Conservation (phyloP, 2,797 vertebrate species). For the Phalloptychus januarius region DNA sequence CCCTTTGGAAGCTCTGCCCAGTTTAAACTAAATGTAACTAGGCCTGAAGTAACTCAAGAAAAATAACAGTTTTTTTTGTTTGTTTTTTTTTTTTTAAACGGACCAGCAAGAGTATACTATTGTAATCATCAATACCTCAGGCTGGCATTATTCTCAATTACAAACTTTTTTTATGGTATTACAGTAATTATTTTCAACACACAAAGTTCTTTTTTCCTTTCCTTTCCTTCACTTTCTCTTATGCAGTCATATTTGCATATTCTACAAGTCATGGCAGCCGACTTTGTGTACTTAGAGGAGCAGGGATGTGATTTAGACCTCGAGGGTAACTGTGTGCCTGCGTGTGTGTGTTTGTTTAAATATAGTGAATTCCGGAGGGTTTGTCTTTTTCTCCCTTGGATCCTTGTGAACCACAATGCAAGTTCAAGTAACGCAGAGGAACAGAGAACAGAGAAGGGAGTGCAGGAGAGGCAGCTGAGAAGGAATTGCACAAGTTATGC, state of each 20-base stretch:
- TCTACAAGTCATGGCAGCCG: conserved; percentile 39
- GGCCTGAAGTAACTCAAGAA: not conserved
- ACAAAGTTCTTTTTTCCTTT: not conserved
- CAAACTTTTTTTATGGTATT: not conserved
- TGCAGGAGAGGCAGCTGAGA: conserved; percentile 2
- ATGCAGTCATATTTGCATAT: conserved; percentile 15
- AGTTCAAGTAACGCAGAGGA: conserved; percentile 45
- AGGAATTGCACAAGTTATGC: not conserved
- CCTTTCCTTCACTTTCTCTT: not conserved
- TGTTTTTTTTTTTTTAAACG: not conserved
- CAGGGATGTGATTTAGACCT: conserved; percentile 39
- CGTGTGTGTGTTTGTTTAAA: conserved; percentile 59
- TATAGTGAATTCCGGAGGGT: conserved; percentile 75
- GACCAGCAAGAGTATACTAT: not conserved
- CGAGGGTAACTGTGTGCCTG: conserved; percentile 44
- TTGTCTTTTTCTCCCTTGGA: conserved; percentile 68
- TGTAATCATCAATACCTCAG: not conserved
- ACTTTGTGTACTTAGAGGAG: conserved; percentile 53
- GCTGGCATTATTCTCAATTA: not conserved
- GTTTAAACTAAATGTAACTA: not conserved
- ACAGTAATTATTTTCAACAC: not conserved
- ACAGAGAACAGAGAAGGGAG: conserved; percentile 28
- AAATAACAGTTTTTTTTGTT: not conserved
- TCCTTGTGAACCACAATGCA: conserved; percentile 68
- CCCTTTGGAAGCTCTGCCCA: conserved; percentile 5